These are phyloP conservation scores for Drosophila pruinosa DNA, from an alignment of 1,140 invertebrate species.

Conservation along the genomic window DNA sequence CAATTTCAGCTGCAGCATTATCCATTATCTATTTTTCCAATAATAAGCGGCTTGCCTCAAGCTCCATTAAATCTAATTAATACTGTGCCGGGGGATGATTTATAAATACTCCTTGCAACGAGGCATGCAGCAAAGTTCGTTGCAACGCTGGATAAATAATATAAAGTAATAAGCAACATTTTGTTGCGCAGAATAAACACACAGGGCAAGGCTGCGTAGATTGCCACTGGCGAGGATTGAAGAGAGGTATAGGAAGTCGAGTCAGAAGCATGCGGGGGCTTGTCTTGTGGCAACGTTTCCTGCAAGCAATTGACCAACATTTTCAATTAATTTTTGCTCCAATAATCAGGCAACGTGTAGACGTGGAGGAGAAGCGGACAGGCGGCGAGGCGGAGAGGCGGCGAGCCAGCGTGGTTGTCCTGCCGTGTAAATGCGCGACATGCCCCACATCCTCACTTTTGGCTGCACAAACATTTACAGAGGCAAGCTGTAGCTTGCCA, in stretches of 20 bases:
- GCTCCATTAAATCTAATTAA: constrained; percentile 72
- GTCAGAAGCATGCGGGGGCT: too few species aligned
- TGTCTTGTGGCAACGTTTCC: constrained; percentile 22
- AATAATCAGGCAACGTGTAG: constrained; percentile 68
- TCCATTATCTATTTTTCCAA: constrained; percentile 10
- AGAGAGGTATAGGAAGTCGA: not conserved
- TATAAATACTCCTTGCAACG: constrained; percentile 21
- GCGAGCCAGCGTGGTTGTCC: constrained; percentile 15
- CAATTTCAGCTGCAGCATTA: not conserved
- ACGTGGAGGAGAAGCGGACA: constrained; percentile 26
- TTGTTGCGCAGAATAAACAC: constrained; percentile 34
- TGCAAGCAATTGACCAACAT: constrained; percentile 79
- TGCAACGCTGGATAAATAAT: constrained; percentile 34
- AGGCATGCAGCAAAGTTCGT: constrained; percentile 39
- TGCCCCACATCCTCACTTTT: constrained; percentile 22
- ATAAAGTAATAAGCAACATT: constrained; percentile 52
- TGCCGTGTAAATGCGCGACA: constrained; percentile 40
- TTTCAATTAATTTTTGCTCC: constrained; percentile 82
- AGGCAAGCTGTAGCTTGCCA: not conserved
- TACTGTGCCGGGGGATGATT: constrained; percentile 19
- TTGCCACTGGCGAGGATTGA: not conserved
- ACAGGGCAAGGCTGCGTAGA: constrained; percentile 10
- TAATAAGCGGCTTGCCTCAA: constrained; percentile 25
- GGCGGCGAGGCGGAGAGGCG: constrained; percentile 10
- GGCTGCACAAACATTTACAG: constrained; percentile 46